These are phyloP conservation scores for Zophobas morio DNA, from an alignment of 1,140 invertebrate species.

Conservation along the genomic window DNA sequence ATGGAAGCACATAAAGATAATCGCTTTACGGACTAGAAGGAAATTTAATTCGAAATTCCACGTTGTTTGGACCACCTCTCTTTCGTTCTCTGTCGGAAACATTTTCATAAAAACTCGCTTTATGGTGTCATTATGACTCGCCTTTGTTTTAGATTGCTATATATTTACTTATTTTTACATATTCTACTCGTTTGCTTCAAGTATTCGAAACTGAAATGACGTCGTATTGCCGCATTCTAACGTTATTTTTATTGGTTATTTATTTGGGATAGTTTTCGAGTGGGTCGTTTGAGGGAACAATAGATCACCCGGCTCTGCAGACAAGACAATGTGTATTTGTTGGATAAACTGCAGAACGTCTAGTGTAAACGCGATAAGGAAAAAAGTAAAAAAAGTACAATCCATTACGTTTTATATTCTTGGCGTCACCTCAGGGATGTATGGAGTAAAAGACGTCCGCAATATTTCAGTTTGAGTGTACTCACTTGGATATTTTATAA, in stretches of 20 bases:
- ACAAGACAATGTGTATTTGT: background rate
- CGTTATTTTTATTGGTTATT: constrained; percentile 17
- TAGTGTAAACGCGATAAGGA: constrained; percentile 26
- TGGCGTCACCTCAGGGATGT: constrained; percentile 30
- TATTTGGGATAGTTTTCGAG: background rate
- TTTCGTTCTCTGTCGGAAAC: constrained; percentile 36
- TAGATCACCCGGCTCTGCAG: background rate
- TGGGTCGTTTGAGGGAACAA: background rate
- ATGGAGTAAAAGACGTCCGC: constrained; percentile 33
- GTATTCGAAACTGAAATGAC: constrained; percentile 19
- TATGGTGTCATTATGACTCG: constrained; percentile 41
- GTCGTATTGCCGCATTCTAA: background rate
- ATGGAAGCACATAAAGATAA: constrained; percentile 56
- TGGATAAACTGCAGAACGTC: constrained; percentile 8
- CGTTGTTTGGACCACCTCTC: constrained; percentile 51
- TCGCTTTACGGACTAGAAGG: constrained; percentile 55
- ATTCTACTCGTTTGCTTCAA: constrained; percentile 19
- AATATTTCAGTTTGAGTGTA: constrained; percentile 40
- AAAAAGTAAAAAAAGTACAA: constrained; percentile 18
- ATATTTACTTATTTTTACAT: constrained; percentile 42
- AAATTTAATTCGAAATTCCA: constrained; percentile 55
- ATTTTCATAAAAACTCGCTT: constrained; percentile 51
- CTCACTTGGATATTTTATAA: constrained; percentile 43
- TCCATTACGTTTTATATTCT: constrained; percentile 39
- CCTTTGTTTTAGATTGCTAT: constrained; percentile 33